These are phyloP conservation scores for Elgonia sp. DNA, from an alignment of 2,888 invertebrate species.

Conservation along the genomic window DNA sequence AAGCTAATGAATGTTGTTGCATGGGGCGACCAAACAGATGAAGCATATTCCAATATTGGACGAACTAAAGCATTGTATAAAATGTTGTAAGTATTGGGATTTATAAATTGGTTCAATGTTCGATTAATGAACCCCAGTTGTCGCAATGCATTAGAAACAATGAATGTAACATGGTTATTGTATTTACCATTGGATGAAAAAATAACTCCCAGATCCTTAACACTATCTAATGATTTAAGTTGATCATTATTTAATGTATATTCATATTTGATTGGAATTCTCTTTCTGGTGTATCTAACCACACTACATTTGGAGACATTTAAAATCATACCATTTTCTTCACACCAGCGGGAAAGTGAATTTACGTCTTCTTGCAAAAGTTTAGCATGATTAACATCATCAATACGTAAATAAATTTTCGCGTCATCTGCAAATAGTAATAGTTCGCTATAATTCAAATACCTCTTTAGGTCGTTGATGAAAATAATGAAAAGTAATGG, in stretches of 20 bases:
- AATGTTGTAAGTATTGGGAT: background rate
- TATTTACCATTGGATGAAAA: constrained; percentile 13
- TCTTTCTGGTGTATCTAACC: background rate
- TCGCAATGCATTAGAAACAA: background rate
- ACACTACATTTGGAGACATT: constrained; percentile 10
- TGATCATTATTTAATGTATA: background rate
- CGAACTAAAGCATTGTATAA: background rate
- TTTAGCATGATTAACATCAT: background rate
- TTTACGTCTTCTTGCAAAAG: constrained; percentile 8
- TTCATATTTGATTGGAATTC: background rate
- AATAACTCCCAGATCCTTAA: constrained; percentile 7
- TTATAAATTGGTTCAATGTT: background rate
- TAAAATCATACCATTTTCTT: background rate
- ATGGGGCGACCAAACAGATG: background rate
- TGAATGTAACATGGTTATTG: background rate
- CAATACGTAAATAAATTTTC: constrained; percentile 18
- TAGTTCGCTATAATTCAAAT: background rate
- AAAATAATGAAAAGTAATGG: constrained; percentile 28
- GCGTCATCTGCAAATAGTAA: constrained; percentile 36
- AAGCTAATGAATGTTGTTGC: background rate
- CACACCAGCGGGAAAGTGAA: background rate
- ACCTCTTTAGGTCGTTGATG: constrained; percentile 25
- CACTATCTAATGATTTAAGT: background rate
- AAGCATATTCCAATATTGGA: too few species aligned
- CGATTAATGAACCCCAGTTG: constrained; percentile 13